Base-by-base conservation (phyloP, 2,797 vertebrate species). In the Salmo trutta region DNA sequence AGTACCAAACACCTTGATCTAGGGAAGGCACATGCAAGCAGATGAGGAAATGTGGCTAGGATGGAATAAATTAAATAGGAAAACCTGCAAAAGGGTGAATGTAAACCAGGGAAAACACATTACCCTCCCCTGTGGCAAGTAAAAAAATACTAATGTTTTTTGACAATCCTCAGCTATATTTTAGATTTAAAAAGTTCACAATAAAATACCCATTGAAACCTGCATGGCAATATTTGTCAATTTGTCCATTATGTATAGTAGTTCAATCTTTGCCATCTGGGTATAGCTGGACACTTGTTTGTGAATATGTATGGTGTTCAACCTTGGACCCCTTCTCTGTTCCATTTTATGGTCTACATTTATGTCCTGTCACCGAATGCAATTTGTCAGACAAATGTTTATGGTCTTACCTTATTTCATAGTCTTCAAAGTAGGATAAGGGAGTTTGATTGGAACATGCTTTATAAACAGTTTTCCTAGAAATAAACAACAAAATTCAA, bases 311-410 rank as follows among this genome's bases (percentile, higher is more conserved):
- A 91, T 92, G 90, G 79, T 81, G 80, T 81, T 86, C 79, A 71
- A 36, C 82, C 86, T 82, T 86, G 85, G 82, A 81, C 85, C 81
- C 84, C 90, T 89, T 87, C 86, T 86, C 88, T 92, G 91, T 90
- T 93, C 91, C 82, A 92, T 90, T 91, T 93, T 88, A 87, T 65
- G 73, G 78, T 90, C 92, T 92, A 93, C 90, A 93, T 92, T 91
- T 93, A 93, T 90, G 76, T 78, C 78, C 83, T 3, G 73, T 92
- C 90, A 86, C 89, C 78, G 84, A 84, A 81, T 67, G 87, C 83
- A 86, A 81, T 90, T 86, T 83, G 79, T 90, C 86, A 91, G 78
- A 76, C 52, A 14, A 27, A 15, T 84, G 79, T 54, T 77, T 62
- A 36, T 33, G 53, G 80, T 75, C 47, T 52, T 69, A 70, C 72